Evolutionary conservation across 2,888 invertebrate species (phyloP).

Genomic region (Mimas tiliae): DNA sequence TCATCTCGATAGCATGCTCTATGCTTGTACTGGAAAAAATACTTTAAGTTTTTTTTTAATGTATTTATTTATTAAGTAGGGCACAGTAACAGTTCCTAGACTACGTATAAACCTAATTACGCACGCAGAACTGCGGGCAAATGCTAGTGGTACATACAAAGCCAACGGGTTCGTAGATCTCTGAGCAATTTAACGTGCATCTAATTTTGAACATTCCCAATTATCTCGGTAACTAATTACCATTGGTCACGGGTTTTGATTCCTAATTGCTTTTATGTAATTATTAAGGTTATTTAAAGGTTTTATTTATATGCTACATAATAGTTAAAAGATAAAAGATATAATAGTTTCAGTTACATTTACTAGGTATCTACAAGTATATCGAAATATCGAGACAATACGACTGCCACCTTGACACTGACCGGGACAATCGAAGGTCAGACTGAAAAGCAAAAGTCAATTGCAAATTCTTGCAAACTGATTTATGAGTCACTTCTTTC

Average conservation of each 20-base stretch:
- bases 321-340: not conserved
- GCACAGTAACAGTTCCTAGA: too few relatives aligned
- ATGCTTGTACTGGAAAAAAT: too few relatives aligned
- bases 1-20: too few relatives aligned
- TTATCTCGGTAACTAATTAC: constrained; percentile 1
- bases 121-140: too few relatives aligned
- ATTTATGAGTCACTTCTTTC: not conserved
- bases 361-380: too few relatives aligned
- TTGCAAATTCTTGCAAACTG: not conserved
- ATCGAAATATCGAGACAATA: constrained; percentile 35
- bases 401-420: constrained; percentile 11
- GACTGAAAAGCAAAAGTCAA: constrained; percentile 11
- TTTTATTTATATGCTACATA: not conserved
- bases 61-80: too few relatives aligned
- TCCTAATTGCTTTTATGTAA: constrained; percentile 1
- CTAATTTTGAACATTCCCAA: not conserved
- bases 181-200: too few relatives aligned
- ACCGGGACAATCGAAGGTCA: constrained; percentile 18
- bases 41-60: too few relatives aligned
- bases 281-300: not conserved
- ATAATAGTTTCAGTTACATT: constrained; percentile 3
- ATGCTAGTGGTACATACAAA: too few relatives aligned
- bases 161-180: too few relatives aligned
- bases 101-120: too few relatives aligned
- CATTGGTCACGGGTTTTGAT: constrained; percentile 14